Conservation (phyloP, 35 echinoderm and acorn worm species). For the Ophiothrix spiculata region DNA sequence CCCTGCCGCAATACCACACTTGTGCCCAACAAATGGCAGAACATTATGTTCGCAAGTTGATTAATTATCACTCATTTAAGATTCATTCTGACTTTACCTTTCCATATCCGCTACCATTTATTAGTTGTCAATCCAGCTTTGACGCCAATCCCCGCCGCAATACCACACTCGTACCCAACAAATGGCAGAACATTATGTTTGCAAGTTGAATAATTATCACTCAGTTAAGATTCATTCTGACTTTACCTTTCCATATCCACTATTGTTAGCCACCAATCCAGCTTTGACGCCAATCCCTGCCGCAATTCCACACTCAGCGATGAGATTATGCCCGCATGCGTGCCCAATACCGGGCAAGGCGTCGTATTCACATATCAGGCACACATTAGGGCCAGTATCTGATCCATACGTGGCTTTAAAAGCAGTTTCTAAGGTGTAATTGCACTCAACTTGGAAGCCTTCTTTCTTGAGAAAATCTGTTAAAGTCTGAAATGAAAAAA, state of each 20-base stretch:
- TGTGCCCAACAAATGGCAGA: too few species aligned
- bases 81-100: too few species aligned
- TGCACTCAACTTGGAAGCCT: slow-evolving; percentile 68
- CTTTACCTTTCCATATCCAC: slow-evolving; percentile 33
- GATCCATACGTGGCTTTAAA: too few species aligned
- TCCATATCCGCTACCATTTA: slow-evolving; percentile 14
- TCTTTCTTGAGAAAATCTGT: slow-evolving; percentile 86
- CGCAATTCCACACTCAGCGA: slow-evolving; percentile 56
- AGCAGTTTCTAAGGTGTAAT: slow-evolving; percentile 72
- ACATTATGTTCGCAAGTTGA: too few species aligned
- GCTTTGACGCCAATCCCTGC: slow-evolving; percentile 64
- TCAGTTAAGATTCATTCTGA: background rate
- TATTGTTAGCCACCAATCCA: slow-evolving; percentile 31
- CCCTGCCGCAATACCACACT: too few species aligned
- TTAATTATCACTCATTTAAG: too few species aligned
- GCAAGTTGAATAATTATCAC: background rate
- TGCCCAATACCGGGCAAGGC: slow-evolving; percentile 71
- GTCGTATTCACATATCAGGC: slow-evolving; percentile 71
- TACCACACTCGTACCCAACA: background rate
- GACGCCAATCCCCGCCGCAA: too few species aligned
- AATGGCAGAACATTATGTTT: background rate
- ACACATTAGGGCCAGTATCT: slow-evolving; percentile 38
- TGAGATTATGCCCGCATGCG: slow-evolving; percentile 79
- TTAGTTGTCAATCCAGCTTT: too few species aligned
- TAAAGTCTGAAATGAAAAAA: too few species aligned